Percentiles rank a stretch among this genome's conserved stretches.
Evolutionary conservation across 2,888 invertebrate species (phyloP).

Genomic region (Patella pellucida): DNA sequence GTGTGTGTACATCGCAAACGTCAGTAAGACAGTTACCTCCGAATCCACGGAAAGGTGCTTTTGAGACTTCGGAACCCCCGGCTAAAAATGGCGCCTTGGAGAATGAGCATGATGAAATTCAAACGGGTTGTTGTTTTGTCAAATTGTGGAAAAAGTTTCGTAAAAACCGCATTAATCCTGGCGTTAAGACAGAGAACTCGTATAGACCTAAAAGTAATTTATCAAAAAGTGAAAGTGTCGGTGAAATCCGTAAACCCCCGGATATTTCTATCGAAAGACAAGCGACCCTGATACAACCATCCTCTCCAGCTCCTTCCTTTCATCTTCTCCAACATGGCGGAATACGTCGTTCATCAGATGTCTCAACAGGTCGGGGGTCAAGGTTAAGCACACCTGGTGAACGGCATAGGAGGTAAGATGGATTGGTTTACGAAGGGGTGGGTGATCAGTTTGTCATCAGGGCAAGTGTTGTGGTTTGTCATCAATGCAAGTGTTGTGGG

Average conservation of each 20-base stretch:
- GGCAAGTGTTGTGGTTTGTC: too few species aligned
- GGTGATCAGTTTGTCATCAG: too few species aligned
- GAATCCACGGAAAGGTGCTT: constrained; percentile 27
- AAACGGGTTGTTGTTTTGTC: neutral
- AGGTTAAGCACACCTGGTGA: neutral
- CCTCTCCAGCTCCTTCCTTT: neutral
- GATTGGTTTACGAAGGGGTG: neutral
- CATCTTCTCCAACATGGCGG: neutral
- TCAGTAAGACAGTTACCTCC: constrained; percentile 32
- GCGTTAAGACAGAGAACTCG: neutral
- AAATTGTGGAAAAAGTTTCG: constrained; percentile 6
- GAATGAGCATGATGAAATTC: neutral
- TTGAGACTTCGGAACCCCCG: constrained; percentile 16
- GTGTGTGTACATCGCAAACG: constrained; percentile 24
- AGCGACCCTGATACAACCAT: neutral
- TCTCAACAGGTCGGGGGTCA: neutral
- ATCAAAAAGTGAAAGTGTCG: neutral
- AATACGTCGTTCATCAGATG: neutral
- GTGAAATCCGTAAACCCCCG: neutral
- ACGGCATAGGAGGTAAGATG: neutral
- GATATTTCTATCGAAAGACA: neutral
- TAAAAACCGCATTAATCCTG: neutral
- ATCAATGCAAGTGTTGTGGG: too few species aligned
- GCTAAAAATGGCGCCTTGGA: neutral
- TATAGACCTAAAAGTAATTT: neutral